Evolutionary conservation across 2,888 invertebrate genomes (phyloP), one percentile per base, ranked within the genome.

Genomic region (Watsonalla cultraria): DNA sequence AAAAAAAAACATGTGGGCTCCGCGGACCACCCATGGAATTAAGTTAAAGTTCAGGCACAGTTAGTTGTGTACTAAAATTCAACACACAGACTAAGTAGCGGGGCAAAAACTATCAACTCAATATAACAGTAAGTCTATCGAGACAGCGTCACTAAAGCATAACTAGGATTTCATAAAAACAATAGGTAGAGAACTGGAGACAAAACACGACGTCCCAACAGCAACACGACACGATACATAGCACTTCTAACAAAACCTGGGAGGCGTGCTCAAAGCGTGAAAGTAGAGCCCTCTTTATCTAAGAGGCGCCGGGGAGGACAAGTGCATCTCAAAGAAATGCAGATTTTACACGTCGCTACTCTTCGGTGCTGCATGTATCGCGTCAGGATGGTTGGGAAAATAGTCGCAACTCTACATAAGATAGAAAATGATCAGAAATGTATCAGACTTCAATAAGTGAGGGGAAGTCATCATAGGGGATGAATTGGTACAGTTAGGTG

Each of bases 311-410:
- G 74, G 75, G 65, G 74, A 74, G 77, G 80, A 88, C 90, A 90
- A 90, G 90, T 90, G 90, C 90, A 90, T 89, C 90, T 90, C 90
- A 90, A 90, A 90, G 90, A 90, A 90, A 90, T 90, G 90, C 90
- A 90, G 90, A 90, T 90, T 90, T 90, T 90, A 90, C 90, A 90
- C 90, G 90, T 89, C 88, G 90, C 89, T 89, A 84, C 89, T 85
- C 88, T 85, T 86, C 79, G 84, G 84, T 79, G 80, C 73, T 75
- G 82, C 78, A 80, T 83, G 84, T 86, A 85, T 86, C 83, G 86
- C 66, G 76, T 63, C 68, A 74, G 58, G 62, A 83, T 55, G 54
- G 81, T 71, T 52, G 9, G 77, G 70, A 80, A 46, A 67, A 59
- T 51, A 49, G 57, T 7, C 42, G 45, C 47, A 42, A 39, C 14